These are phyloP conservation scores for Pocillopora meandrina DNA, from an alignment of 92 coral and sea anemone genomes.

Conservation along the genomic window DNA sequence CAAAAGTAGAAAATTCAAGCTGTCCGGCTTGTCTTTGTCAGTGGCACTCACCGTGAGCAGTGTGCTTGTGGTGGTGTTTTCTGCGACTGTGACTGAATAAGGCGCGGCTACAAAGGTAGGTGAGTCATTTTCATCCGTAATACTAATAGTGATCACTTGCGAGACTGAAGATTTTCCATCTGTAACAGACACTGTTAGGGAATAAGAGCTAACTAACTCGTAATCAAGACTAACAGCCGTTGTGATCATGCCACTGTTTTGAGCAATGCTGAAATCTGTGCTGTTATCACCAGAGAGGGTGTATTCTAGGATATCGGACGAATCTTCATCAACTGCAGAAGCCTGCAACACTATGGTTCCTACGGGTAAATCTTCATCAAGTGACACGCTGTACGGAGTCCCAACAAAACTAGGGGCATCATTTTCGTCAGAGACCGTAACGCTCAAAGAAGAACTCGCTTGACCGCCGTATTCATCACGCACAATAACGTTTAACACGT, in stretches of 20 bases:
- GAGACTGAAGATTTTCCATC: constrained; percentile 35
- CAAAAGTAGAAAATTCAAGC: constrained; percentile 31
- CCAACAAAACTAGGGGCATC: constrained; percentile 63
- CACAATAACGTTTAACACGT: constrained; percentile 34
- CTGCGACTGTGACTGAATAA: constrained; percentile 36
- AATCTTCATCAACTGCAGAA: constrained; percentile 59
- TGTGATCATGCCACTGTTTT: constrained; percentile 44
- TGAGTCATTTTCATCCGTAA: constrained; percentile 37
- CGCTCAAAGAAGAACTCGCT: constrained; percentile 35
- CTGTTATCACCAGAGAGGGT: constrained; percentile 41
- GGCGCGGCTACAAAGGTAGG: constrained; percentile 44
- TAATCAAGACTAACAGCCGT: constrained; percentile 43
- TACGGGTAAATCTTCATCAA: constrained; percentile 48
- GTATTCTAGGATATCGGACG: constrained; percentile 37
- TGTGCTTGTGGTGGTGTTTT: constrained; percentile 39
- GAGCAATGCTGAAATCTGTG: constrained; percentile 35
- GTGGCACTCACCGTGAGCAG: constrained; percentile 45
- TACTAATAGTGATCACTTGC: constrained; percentile 18
- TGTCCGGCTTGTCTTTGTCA: constrained; percentile 43
- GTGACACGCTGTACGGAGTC: constrained; percentile 47
- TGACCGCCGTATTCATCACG: constrained; percentile 45
- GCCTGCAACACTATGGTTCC: constrained; percentile 42
- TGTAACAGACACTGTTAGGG: constrained; percentile 50
- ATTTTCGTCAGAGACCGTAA: constrained; percentile 47
- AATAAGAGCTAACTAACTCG: constrained; percentile 51